Evolutionary conservation across 2,113 vertebrate species (phyloP), one percentile per base, ranked within the genome.

Genomic region (Nematolebias whitei): DNA sequence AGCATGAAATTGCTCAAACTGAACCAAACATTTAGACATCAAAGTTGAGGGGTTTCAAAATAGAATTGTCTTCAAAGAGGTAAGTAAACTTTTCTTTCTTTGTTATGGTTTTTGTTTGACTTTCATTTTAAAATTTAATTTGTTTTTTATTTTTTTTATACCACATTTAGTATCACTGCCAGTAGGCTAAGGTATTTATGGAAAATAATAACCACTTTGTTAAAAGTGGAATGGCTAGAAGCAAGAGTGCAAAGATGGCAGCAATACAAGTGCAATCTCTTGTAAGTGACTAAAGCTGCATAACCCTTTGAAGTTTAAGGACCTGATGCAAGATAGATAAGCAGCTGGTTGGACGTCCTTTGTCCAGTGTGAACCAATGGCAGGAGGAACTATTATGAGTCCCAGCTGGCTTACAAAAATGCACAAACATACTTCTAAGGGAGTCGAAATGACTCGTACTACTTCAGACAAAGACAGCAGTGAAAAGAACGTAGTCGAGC

Each of bases 391-490:
- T 3, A 12, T 63, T 24, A 29, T 4, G 16, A 49, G 26, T 23
- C 70, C 49, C 68, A 78, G 68, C 63, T 76, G 68, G 48, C 67
- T 38, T 56, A 29, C 48, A 29, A 26, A 66, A 12, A 8, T 29
- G 57, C 43, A 54, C 10, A 84, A 51, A 79, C 19, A 24, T 47
- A 80, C 56, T 53, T 78, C 18, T n/a, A 57, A 71, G 64, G 75
- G 65, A 70, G 40, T 62, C 26, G 19, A 54, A 40, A 69, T 35
- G 59, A 74, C 51, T 29, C 43, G 50, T 58, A 20, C 51, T 62
- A 73, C 76, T 81, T 87, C 76, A 84, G 67, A 83, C 63, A 67
- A 78, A 83, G 56, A 62, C 52, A 41, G 26, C 73, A 72, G 73
- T 24, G 56, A 76, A 76, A 73, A 68, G 76, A 51, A 59, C 35